Evolutionary conservation across 2,797 vertebrate species (phyloP).

Genomic region (Knipowitschia caucasica): DNA sequence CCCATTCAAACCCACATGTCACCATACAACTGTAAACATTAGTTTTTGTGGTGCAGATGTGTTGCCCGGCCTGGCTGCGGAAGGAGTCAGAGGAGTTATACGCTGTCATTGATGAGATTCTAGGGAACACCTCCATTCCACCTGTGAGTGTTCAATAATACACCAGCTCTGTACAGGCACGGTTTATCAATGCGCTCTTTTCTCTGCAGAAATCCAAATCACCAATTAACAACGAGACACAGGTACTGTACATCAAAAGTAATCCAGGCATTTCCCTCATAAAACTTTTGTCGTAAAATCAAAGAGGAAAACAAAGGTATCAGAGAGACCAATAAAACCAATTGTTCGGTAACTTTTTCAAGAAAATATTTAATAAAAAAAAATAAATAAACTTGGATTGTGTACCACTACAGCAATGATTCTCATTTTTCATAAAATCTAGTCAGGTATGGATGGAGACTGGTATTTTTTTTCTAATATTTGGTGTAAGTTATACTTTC

Average conservation of each 20-base stretch:
- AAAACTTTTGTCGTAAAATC: too few relatives aligned
- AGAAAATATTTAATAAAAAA: too few relatives aligned
- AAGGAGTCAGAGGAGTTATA: constrained; percentile 92
- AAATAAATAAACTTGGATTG: too few relatives aligned
- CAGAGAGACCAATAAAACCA: too few relatives aligned
- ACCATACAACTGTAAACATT: not conserved
- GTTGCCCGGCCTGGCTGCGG: constrained; percentile 87
- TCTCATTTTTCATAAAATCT: too few relatives aligned
- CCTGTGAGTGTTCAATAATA: constrained; percentile 70
- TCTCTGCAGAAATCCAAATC: constrained; percentile 68
- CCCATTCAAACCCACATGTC: not conserved
- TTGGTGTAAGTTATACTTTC: too few relatives aligned
- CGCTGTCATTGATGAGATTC: constrained; percentile 88
- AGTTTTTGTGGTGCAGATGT: constrained; percentile 76
- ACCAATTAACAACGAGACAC: constrained; percentile 50
- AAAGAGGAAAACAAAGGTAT: too few relatives aligned
- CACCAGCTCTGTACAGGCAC: not conserved
- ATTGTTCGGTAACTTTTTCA: too few relatives aligned
- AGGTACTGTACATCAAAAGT: constrained; percentile 68
- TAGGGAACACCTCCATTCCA: constrained; percentile 77
- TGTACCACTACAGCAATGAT: too few relatives aligned
- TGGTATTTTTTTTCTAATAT: too few relatives aligned
- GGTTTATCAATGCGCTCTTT: not conserved
- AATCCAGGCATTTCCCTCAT: too few relatives aligned
- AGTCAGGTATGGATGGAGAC: too few relatives aligned